These are phyloP conservation scores for Entomobrya multifasciata DNA, from an alignment of 2,888 invertebrate species.

Conservation along the genomic window DNA sequence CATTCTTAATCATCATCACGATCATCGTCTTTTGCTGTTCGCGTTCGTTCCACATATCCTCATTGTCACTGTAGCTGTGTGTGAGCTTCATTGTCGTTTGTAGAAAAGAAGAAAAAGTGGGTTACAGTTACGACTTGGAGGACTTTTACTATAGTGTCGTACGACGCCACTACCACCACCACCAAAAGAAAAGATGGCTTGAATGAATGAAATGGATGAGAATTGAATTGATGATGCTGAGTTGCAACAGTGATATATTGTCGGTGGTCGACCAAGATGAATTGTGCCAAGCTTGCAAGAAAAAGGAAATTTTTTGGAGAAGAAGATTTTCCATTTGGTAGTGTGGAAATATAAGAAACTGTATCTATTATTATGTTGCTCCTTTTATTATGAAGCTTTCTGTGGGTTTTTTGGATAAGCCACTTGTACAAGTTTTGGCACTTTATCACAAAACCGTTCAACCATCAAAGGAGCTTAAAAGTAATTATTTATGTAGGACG, in stretches of 20 bases:
- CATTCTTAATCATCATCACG: slow-evolving; percentile 50
- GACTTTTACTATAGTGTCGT: neutral
- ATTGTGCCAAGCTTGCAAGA: slow-evolving; percentile 53
- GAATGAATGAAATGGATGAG: slow-evolving; percentile 46
- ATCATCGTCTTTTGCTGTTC: neutral
- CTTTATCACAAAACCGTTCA: slow-evolving; percentile 40
- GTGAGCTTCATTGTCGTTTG: slow-evolving; percentile 17
- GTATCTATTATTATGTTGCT: no score
- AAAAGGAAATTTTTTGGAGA: neutral
- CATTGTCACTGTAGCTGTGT: neutral
- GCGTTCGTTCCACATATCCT: neutral
- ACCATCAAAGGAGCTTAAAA: slow-evolving; percentile 31
- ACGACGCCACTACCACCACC: neutral
- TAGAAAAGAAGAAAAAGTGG: slow-evolving; percentile 19
- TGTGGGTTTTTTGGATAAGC: slow-evolving; percentile 35
- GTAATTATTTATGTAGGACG: slow-evolving; percentile 43
- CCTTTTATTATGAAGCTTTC: no score
- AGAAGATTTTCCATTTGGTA: slow-evolving; percentile 18
- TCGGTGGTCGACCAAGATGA: slow-evolving; percentile 49
- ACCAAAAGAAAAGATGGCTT: neutral
- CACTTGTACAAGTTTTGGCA: slow-evolving; percentile 52
- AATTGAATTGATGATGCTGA: slow-evolving; percentile 48
- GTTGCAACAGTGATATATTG: slow-evolving; percentile 47
- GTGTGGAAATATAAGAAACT: neutral
- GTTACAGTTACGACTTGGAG: slow-evolving; percentile 13